Evolutionary conservation across 2,113 vertebrate genomes (phyloP).

Genomic region (Pimephales promelas): DNA sequence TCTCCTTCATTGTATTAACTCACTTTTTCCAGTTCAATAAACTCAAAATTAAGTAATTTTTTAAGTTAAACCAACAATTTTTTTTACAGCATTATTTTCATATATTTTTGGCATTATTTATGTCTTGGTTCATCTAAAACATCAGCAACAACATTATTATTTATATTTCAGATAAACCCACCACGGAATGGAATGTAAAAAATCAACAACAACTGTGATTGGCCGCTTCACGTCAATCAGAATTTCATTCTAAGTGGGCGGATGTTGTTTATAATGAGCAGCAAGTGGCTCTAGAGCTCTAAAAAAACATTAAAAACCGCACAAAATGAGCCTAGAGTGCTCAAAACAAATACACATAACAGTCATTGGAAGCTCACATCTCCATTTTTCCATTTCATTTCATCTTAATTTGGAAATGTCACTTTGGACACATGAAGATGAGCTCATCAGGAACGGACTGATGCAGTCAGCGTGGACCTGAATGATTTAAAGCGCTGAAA

Average conservation of each 20-base stretch:
- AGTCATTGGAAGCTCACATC: neutral
- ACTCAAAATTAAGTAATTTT: no score
- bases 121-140: neutral
- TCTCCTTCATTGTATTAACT: no score
- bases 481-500: neutral
- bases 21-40: no score
- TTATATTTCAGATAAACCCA: neutral
- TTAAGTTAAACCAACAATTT: no score
- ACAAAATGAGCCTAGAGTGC: neutral
- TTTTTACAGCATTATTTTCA: neutral
- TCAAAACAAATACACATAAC: neutral
- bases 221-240: neutral
- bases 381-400: neutral
- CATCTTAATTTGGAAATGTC: neutral
- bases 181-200: no score
- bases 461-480: neutral
- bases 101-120: neutral
- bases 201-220: neutral
- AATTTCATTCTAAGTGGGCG: neutral
- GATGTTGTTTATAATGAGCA: neutral
- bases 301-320: neutral
- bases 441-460: neutral
- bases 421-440: neutral
- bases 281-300: neutral
- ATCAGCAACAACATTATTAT: neutral